Evolutionary conservation across 2,113 vertebrate species (phyloP).

Genomic region (Ginglymostoma cirratum): DNA sequence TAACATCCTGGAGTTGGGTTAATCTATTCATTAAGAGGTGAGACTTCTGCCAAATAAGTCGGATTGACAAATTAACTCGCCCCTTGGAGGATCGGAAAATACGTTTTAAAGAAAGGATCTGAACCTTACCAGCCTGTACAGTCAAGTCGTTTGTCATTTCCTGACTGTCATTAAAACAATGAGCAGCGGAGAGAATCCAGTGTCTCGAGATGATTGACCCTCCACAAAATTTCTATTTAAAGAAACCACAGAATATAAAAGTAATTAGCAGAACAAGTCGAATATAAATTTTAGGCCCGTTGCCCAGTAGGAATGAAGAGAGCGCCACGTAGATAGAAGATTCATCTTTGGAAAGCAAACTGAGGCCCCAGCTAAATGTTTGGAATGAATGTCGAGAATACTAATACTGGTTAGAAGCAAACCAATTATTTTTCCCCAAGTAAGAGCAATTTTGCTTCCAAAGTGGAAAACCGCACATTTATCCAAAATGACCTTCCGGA

Average conservation of each 20-base stretch:
- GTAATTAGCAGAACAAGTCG: background rate
- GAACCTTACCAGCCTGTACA: background rate
- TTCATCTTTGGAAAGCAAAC: background rate
- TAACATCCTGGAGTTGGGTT: background rate
- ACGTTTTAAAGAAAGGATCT: background rate
- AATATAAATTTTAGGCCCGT: background rate
- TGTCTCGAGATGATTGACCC: slow-evolving; percentile 33
- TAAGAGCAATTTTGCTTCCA: no score
- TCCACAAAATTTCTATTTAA: background rate
- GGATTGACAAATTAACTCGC: background rate
- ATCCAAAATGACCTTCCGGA: background rate
- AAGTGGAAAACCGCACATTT: no score
- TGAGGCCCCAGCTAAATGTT: background rate
- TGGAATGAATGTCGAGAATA: background rate
- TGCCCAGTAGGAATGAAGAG: no score
- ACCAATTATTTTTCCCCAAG: no score
- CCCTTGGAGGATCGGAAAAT: background rate
- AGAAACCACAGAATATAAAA: background rate
- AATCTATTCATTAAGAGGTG: background rate
- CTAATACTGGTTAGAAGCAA: background rate
- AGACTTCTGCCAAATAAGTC: background rate
- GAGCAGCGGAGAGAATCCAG: slow-evolving; percentile 33
- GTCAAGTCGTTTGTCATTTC: background rate
- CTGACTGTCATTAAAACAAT: background rate
- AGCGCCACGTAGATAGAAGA: background rate